phyloP scores from a whole-genome alignment of 2,888 invertebrate species.

The Pseudococcus longispinus region DNA sequence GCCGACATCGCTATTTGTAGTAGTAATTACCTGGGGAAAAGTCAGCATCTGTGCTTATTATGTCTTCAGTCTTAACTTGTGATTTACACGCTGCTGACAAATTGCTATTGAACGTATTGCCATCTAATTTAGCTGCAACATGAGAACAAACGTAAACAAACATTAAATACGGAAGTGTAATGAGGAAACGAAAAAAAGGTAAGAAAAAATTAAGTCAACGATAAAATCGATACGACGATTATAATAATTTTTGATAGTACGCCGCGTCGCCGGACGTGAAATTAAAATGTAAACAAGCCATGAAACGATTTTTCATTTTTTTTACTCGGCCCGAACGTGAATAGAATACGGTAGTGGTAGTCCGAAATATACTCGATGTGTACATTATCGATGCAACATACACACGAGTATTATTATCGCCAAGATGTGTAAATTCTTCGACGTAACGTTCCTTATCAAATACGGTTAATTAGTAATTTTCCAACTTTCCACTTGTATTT shows the following conservation, averaged over 20 bases:
- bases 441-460: constrained; percentile 34
- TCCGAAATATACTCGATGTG: background rate
- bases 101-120: constrained; percentile 39
- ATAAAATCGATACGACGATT: background rate
- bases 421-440: constrained; percentile 25
- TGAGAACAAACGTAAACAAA: constrained; percentile 6
- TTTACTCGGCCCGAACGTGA: background rate
- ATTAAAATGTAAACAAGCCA: constrained; percentile 23
- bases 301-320: background rate
- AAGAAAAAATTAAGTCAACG: background rate
- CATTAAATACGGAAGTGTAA: background rate
- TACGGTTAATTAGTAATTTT: constrained; percentile 39
- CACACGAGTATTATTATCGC: constrained; percentile 4
- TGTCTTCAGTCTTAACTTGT: constrained; percentile 45
- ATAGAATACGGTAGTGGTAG: background rate
- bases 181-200: background rate
- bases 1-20: background rate
- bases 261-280: background rate
- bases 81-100: constrained; percentile 46
- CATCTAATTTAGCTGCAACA: constrained; percentile 46
- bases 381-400: constrained; percentile 3
- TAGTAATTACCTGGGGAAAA: constrained; percentile 36
- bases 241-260: background rate
- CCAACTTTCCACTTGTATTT: constrained; percentile 42
- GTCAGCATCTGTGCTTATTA: constrained; percentile 37